Percentiles rank a stretch among this genome's conserved stretches.
Conservation (phyloP, 2,113 vertebrate species). For the Sylvietta virens region DNA sequence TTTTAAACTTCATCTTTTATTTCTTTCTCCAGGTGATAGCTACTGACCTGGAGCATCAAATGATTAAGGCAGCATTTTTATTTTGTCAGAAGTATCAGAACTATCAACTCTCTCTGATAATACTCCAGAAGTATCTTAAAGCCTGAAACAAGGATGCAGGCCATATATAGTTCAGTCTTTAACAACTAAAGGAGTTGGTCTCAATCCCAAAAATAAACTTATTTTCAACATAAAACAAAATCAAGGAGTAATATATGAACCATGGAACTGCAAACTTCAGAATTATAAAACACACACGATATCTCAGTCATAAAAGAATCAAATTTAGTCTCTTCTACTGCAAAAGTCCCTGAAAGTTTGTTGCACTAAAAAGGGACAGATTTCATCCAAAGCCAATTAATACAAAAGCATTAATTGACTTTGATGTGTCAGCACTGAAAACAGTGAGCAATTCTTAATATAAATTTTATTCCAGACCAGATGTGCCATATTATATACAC, state of each 20-base stretch:
- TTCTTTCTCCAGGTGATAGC: not conserved
- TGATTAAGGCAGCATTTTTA: not conserved
- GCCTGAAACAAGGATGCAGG: not conserved
- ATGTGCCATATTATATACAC: rapidly evolving
- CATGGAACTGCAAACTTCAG: not conserved
- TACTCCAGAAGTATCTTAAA: not conserved
- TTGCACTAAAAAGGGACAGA: not conserved
- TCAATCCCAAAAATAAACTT: not conserved
- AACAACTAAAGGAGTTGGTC: not conserved
- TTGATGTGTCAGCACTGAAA: not conserved
- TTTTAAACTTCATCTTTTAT: not conserved
- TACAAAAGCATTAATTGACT: not conserved
- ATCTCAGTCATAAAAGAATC: not conserved
- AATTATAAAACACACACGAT: not conserved
- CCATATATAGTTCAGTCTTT: not conserved
- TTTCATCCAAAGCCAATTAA: not conserved
- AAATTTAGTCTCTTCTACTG: not conserved
- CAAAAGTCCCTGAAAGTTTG: not conserved
- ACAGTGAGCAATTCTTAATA: not conserved
- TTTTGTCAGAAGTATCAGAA: not conserved
- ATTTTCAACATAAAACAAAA: not conserved
- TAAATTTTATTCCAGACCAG: not conserved
- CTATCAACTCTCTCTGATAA: not conserved
- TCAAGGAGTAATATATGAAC: not conserved
- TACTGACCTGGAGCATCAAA: not conserved